Evolutionary conservation across 2,888 invertebrate genomes (phyloP), one percentile per base, ranked within the genome.

Genomic region (Hirudinaria manillensis): DNA sequence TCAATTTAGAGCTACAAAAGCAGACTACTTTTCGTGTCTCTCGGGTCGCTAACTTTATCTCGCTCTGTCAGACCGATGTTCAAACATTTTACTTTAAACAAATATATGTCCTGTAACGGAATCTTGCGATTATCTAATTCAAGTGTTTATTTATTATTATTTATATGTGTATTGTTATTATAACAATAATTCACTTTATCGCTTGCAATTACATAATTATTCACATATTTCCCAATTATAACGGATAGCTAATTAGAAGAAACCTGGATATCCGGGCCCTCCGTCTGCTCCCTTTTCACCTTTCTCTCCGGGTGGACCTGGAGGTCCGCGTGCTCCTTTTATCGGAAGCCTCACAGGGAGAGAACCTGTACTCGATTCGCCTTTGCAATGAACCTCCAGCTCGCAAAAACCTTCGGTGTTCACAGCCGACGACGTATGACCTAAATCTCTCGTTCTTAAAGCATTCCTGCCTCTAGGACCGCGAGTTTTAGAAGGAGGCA

Each of bases 231-330:
- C 16, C n/a, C 10, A 45, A 45, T 45, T 45, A 10, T 16, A 45
- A 45, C 1, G 10, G 10, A 16, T 1, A 45, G 13, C 45, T 45
- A 45, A 45, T 45, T 45, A 10, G 45, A n/a, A 68, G 32, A n/a
- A 70, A 36, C 82, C 83, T 7, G 80, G 81, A 32, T 76, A 67
- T 0, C 83, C 83, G 6, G 81, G 81, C 19, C 76, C 77, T 56
- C 83, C 83, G 32, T 80, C 79, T 75, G 80, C 80, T 7, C 83
- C 83, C 3, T 79, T 78, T 13, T 78, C 80, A 19, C 83, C 83
- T 4, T 79, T 78, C 16, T 78, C 78, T 27, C 83, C 83, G 1
- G 79, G 78, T 74, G 79, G 73, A 24, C 83, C 83, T 6, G 80
- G 79, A 16, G 82, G 81, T 24, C 83, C 83, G 16, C 80, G 65